Conservation (phyloP, 2,797 vertebrate species). For the Prionace glauca region DNA sequence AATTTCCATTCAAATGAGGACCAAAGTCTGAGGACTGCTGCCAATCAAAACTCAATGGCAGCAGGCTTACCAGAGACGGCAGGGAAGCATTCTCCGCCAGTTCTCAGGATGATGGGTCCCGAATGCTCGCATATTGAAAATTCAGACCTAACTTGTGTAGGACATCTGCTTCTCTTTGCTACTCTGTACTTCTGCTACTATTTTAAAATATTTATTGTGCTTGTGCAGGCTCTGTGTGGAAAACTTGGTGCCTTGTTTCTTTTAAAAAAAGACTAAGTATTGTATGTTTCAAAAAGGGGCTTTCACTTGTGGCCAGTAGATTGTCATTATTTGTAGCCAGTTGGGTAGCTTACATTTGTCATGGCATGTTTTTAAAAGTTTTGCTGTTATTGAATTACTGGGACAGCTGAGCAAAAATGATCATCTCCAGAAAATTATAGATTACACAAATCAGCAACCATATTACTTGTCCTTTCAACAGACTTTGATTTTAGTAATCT, state of each 20-base stretch:
- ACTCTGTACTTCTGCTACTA: not conserved
- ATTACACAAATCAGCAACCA: conserved; percentile 72
- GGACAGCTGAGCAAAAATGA: conserved; percentile 58
- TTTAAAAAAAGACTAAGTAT: not conserved
- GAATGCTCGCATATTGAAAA: no score
- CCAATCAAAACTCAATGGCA: no score
- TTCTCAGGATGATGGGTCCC: no score
- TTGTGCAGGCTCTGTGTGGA: not conserved
- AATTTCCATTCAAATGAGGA: no score
- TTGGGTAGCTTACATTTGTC: not conserved
- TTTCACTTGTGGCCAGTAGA: not conserved
- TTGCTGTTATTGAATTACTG: not conserved
- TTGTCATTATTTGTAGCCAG: not conserved
- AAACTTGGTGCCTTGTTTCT: not conserved
- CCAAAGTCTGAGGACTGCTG: no score
- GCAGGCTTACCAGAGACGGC: no score
- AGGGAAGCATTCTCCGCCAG: no score
- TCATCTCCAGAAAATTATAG: conserved; percentile 67
- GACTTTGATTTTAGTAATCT: conserved; percentile 64
- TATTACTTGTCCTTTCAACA: conserved; percentile 65
- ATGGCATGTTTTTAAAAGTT: not conserved
- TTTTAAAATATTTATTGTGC: not conserved
- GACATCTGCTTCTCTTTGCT: not conserved
- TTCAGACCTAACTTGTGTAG: not conserved
- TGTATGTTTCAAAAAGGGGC: not conserved